phyloP scores from a whole-genome alignment of 1,140 invertebrate species.

The Drosophila hydei region DNA sequence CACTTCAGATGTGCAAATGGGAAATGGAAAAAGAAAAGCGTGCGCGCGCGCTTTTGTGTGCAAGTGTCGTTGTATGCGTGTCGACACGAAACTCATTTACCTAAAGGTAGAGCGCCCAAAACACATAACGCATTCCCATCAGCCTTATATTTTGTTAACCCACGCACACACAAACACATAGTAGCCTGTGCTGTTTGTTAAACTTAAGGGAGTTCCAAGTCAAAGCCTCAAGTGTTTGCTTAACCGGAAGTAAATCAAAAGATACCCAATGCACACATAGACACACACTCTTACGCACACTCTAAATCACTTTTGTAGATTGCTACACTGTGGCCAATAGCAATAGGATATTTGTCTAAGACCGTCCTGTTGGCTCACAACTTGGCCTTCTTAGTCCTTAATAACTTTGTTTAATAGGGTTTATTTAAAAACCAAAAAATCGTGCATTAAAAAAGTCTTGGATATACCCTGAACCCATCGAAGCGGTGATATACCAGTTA shows the following conservation, averaged over 20 bases:
- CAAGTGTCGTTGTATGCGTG: conserved; percentile 43
- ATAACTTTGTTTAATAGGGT: no score
- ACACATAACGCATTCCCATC: conserved; percentile 18
- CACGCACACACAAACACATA: background rate
- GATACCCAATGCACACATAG: conserved; percentile 13
- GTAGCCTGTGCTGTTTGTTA: conserved; percentile 4
- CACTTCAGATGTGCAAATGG: conserved; percentile 52
- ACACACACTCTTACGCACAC: conserved; percentile 14
- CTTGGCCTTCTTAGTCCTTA: no score
- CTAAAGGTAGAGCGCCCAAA: conserved; percentile 51
- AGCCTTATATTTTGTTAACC: conserved; percentile 20
- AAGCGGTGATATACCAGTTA: no score
- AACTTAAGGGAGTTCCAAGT: conserved; percentile 24
- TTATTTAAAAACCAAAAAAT: no score
- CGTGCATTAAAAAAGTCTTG: no score
- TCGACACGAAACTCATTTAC: conserved; percentile 67
- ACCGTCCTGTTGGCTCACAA: background rate
- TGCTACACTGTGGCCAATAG: conserved; percentile 17
- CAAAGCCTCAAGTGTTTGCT: conserved; percentile 47
- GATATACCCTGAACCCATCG: no score
- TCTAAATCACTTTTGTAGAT: conserved; percentile 18
- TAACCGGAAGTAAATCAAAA: conserved; percentile 49
- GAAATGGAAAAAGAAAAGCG: conserved; percentile 30
- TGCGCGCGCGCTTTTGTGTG: conserved; percentile 39
- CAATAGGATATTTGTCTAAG: conserved; percentile 28